Evolutionary conservation across 53 echinoderm and acorn worm genomes (phyloP), one percentile per base, ranked within the genome.

Genomic region (Antedon mediterranea): DNA sequence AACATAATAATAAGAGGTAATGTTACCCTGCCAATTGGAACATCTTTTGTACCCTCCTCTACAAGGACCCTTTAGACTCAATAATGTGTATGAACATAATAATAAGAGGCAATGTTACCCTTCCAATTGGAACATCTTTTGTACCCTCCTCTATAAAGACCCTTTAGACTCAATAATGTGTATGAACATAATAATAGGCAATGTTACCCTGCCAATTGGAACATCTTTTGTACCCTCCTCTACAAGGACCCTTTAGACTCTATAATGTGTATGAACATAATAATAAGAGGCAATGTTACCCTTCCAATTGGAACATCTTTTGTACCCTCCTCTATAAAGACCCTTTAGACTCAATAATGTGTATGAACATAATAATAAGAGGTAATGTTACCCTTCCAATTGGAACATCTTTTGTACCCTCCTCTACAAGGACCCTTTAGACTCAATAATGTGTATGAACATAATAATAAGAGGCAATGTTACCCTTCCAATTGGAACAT

Each of bases 381-480:
- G n/a, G n/a, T n/a, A n/a, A n/a, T n/a, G 84, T 89, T 79, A 97
- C 97, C 88, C 84, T 87, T 34, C 90, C 90, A 26, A 97, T 84
- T 31, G 97, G 97, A 30, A 97, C 86, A 86, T 94, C 97, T 73
- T 89, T 97, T 71, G 95, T 74, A 32, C 97, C 97, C 81, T 89
- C 92, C 28, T 85, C 83, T 30, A 92, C 88, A 82, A 97, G 97
- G 73, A 89, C 80, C 83, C n/a, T n/a, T n/a, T n/a, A n/a, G n/a
- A n/a, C n/a, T n/a, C n/a, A n/a, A n/a, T n/a, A n/a, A n/a, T n/a
- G n/a, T n/a, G n/a, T n/a, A n/a, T n/a, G n/a, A n/a, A n/a, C n/a
- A n/a, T n/a, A n/a, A n/a, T n/a, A n/a, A n/a, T n/a, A n/a, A n/a
- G n/a, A n/a, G n/a, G n/a, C n/a, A n/a, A n/a, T n/a, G 84, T 89